Conservation (phyloP, 2,113 vertebrate genomes). For the Marmota monax region DNA sequence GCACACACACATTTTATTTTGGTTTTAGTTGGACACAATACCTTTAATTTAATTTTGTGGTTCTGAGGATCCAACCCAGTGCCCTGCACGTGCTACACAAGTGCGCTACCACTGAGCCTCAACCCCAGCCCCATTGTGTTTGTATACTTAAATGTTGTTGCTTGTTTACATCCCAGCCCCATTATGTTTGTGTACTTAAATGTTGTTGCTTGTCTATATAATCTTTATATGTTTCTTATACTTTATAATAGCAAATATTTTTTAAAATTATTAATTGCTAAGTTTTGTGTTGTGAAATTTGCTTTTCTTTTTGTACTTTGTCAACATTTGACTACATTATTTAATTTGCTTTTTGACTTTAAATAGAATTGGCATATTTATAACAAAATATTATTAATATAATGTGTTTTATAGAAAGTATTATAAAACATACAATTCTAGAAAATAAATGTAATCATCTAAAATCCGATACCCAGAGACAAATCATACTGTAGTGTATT, state of each 20-base stretch:
- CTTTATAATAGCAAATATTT: constrained; percentile 28
- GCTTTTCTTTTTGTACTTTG: neutral
- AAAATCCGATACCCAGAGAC: neutral
- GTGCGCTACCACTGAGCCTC: too few species aligned
- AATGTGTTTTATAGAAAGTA: neutral
- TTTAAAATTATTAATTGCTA: constrained; percentile 23
- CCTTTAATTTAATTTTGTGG: too few species aligned
- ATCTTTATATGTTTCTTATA: neutral
- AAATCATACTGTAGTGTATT: neutral
- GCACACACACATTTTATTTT: too few species aligned
- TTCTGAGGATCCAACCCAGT: too few species aligned
- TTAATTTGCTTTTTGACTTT: constrained; percentile 5
- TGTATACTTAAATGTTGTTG: too few species aligned
- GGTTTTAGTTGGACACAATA: too few species aligned
- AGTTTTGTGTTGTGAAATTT: constrained; percentile 1
- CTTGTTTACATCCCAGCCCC: too few species aligned
- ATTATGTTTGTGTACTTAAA: neutral
- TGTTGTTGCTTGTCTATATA: neutral
- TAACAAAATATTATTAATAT: constrained; percentile 25
- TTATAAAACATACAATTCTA: neutral
- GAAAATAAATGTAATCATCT: neutral
- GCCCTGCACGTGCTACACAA: too few species aligned
- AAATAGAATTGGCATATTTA: constrained; percentile 36
- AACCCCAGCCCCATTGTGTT: too few species aligned
- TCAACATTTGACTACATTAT: neutral